Evolutionary conservation across 1,140 invertebrate species (phyloP).

Genomic region (Oncopodura yosiiana): DNA sequence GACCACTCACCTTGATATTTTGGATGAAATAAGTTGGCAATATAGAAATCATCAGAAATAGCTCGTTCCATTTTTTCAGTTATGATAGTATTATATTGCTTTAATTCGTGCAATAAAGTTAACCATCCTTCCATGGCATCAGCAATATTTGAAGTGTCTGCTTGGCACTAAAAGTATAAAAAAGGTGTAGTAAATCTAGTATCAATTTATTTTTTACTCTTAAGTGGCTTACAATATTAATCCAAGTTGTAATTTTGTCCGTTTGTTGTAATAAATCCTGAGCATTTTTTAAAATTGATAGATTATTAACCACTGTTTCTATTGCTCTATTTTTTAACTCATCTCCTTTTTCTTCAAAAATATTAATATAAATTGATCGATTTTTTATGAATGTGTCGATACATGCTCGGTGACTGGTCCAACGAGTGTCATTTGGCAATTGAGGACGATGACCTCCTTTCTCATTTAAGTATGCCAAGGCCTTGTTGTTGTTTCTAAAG

Average conservation of each 20-base stretch:
- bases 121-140: conserved; percentile 6
- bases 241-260: neutral
- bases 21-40: conserved; percentile 4
- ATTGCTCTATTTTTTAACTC: neutral
- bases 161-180: conserved; percentile 10
- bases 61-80: neutral
- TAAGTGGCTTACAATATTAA: neutral
- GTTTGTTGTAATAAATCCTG: neutral
- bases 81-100: neutral
- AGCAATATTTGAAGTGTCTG: neutral
- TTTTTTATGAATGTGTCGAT: conserved; percentile 5
- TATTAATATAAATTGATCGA: conserved; percentile 5
- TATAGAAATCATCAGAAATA: neutral
- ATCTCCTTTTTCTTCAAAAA: neutral
- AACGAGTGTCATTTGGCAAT: conserved; percentile 5
- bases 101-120: neutral
- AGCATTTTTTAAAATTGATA: neutral
- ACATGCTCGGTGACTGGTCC: neutral
- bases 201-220: neutral
- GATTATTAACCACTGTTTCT: neutral
- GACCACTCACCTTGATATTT: conserved; percentile 1
- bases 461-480: neutral
- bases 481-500: conserved; percentile 7
- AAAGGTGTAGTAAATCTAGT: neutral
- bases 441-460: neutral